phyloP scores from a whole-genome alignment of 2,113 vertebrate genomes.

The Gopherus evgoodei region DNA sequence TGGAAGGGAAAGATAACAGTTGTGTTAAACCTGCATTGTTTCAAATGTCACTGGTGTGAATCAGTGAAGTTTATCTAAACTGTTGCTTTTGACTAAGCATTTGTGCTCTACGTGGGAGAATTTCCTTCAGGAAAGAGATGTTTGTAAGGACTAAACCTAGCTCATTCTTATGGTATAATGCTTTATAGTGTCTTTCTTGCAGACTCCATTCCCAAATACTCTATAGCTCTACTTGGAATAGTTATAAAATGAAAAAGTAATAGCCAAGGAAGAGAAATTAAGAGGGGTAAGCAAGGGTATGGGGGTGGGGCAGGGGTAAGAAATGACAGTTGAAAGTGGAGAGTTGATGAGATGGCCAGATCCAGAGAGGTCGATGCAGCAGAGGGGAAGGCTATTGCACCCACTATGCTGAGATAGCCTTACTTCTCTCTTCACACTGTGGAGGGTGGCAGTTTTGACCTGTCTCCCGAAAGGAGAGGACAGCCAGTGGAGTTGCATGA shows the following conservation, averaged over 20 bases:
- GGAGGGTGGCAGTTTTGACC: neutral
- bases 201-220: neutral
- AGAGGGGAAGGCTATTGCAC: neutral
- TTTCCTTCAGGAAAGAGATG: neutral
- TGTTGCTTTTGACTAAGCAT: neutral
- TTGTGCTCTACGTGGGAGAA: neutral
- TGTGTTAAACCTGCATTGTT: neutral
- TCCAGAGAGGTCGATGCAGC: neutral
- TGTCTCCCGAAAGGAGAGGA: neutral
- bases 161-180: accelerated
- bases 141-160: neutral
- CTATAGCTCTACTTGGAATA: neutral
- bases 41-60: neutral
- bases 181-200: neutral
- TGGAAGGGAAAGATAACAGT: neutral
- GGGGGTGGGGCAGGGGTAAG: neutral
- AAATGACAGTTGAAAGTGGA: neutral
- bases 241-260: too few species aligned
- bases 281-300: neutral
- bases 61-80: neutral
- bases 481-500: neutral
- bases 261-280: neutral
- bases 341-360: neutral
- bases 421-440: too few species aligned
- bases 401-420: neutral